Base-by-base conservation (phyloP, 1,140 invertebrate species). In the Hypsibius dujardini region DNA sequence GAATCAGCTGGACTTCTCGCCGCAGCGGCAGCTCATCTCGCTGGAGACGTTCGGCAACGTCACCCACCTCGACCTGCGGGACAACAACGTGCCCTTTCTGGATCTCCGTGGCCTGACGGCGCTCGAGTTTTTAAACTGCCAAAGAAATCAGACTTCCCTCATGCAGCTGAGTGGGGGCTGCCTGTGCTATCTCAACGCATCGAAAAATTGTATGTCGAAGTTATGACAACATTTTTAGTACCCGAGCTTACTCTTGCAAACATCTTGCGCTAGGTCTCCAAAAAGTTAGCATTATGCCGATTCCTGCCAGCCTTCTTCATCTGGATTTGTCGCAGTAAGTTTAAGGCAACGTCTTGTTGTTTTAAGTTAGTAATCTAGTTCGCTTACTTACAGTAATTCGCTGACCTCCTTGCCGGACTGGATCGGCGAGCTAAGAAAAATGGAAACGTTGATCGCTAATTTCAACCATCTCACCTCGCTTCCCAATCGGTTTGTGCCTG, bases 51-150 rank as follows among this genome's bases (percentile, higher is more conserved):
- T 80, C 62, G 78, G 79, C 62, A 77, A 76, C 70, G 73, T 78
- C 73, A 78, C 76, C 12, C 76, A 88, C 75, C 78, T 89, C 75
- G 87, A 89, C 76, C 85, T 88, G n/a, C 87, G 86, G 77, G 87
- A 88, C 78, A 89, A 89, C 77, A 84, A 81, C 76, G 87, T 88
- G 73, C 86, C 87, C 78, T 85, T 84, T 75, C 80, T 89, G 75
- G 87, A 89, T 76, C 78, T 89, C 71, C 84, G 84, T 72, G 86
- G 86, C 59, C 80, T 89, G 42, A 83, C 84, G 59, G 84, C 86
- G 76, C 78, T 89, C 72, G 83, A 87, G 78, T 84, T 83, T 72
- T 81, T 88, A 0, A 85, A 86, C 73, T 88, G 87, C 79, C 86
- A 86, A 28, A 83, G 85, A 75, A 88, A 88, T 79, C 80, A 83